A percentile compares a stretch with the other conserved stretches of the same genome.
phyloP scores from a whole-genome alignment of 2,888 invertebrate species.

The Harpagoxenus sublaevis region DNA sequence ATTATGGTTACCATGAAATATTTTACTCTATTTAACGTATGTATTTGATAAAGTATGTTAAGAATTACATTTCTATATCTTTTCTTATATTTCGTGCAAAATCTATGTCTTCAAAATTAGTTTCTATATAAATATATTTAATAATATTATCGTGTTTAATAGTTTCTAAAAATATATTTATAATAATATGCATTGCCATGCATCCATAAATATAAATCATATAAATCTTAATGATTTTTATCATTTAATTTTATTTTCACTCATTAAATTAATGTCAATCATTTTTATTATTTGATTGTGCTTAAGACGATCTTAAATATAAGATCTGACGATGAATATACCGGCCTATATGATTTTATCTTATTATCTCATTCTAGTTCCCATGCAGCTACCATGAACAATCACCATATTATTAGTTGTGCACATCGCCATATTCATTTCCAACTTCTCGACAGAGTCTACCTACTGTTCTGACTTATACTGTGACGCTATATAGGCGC shows the following conservation, averaged over 20 bases:
- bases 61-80: slow-evolving; percentile 6
- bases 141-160: neutral
- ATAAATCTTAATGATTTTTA: slow-evolving; percentile 15
- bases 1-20: neutral
- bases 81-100: neutral
- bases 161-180: neutral
- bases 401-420: too few relatives aligned
- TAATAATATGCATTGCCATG: neutral
- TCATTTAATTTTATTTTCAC: neutral
- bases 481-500: too few relatives aligned
- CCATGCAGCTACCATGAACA: too few relatives aligned
- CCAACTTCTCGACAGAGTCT: too few relatives aligned
- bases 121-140: neutral
- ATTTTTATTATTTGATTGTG: neutral
- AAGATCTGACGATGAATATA: too few relatives aligned
- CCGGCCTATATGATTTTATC: too few relatives aligned
- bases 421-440: too few relatives aligned
- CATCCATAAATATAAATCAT: neutral
- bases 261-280: neutral
- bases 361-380: too few relatives aligned
- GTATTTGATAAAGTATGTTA: neutral
- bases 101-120: neutral
- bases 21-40: neutral
- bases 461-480: too few relatives aligned
- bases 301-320: too few relatives aligned